phyloP scores from a whole-genome alignment of 2,113 vertebrate genomes.

The Tautogolabrus adspersus region DNA sequence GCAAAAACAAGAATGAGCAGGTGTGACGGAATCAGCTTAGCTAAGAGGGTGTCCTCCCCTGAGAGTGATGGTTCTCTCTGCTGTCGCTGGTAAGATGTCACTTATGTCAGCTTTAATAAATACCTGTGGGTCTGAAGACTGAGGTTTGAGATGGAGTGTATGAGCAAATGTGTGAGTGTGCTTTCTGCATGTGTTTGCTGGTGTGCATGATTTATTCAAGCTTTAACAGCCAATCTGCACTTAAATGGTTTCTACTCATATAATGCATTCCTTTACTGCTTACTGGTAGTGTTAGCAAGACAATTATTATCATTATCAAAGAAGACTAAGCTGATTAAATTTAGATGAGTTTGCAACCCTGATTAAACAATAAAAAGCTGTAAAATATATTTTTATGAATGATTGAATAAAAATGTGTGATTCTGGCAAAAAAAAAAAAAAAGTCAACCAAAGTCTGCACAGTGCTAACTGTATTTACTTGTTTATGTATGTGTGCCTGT shows the following conservation, averaged over 20 bases:
- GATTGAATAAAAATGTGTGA: no score
- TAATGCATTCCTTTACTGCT: not conserved
- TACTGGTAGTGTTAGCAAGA: not conserved
- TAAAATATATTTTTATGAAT: no score
- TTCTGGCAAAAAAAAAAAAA: not conserved
- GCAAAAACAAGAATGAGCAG: not conserved
- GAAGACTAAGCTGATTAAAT: no score
- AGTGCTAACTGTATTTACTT: not conserved
- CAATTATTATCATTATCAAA: no score
- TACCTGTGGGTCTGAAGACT: not conserved
- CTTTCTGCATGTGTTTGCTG: not conserved
- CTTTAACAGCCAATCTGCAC: not conserved
- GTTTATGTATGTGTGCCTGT: constrained; percentile 2
- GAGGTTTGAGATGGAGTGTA: not conserved
- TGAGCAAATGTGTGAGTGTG: not conserved
- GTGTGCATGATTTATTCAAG: constrained; percentile 7
- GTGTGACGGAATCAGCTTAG: not conserved
- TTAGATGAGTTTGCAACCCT: no score
- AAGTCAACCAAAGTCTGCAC: not conserved
- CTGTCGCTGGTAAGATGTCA: constrained; percentile 3
- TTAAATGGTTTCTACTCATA: no score
- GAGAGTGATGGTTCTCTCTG: not conserved
- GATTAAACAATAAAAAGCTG: no score
- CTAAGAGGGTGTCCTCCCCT: not conserved
- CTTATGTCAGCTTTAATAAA: constrained; percentile 23